Base-by-base conservation (phyloP, 2,113 vertebrate species). In the Murina feae region DNA sequence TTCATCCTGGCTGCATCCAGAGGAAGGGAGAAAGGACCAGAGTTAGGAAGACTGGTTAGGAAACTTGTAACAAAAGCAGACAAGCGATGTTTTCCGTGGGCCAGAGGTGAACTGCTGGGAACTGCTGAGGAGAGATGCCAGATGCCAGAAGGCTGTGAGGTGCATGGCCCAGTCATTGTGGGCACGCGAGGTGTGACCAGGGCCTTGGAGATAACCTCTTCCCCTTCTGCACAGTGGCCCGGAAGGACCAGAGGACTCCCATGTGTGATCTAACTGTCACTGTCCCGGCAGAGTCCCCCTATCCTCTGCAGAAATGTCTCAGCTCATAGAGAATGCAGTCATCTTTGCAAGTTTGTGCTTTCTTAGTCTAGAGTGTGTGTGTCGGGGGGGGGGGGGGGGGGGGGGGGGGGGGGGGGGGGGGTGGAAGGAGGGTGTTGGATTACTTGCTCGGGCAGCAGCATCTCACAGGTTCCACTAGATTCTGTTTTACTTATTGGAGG, bases 401-500 rank as follows among this genome's bases (percentile, higher is more conserved):
- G n/a, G n/a, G n/a, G n/a, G n/a, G n/a, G n/a, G n/a, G n/a, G n/a
- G n/a, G n/a, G n/a, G n/a, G n/a, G n/a, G n/a, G n/a, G n/a, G n/a
- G n/a, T n/a, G n/a, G n/a, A n/a, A 10, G 44, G 44, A 44, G 11
- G 51, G 39, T 39, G 35, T 30, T 60, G 49, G 49, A 35, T 37
- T 53, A 28, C 85, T 92, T 86, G 85, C 90, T 78, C 37, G 14
- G 76, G 80, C 76, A 65, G 66, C 53, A 81, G 71, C 16, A 23
- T 83, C 47, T 93, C 76, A 42, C 82, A 90, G 81, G 32, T 87
- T 76, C 71, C 44, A 8, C 66, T 88, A 60, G n/a, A 66, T 76
- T 94, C 91, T 86, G 68, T 81, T 93, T 85, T 74, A 78, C 68
- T 89, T 93, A 63, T 66, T 85, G 4, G 71, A 89, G 79, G 71